Conservation (phyloP, 2,888 invertebrate genomes). For the Elaeidobius kamerunicus region DNA sequence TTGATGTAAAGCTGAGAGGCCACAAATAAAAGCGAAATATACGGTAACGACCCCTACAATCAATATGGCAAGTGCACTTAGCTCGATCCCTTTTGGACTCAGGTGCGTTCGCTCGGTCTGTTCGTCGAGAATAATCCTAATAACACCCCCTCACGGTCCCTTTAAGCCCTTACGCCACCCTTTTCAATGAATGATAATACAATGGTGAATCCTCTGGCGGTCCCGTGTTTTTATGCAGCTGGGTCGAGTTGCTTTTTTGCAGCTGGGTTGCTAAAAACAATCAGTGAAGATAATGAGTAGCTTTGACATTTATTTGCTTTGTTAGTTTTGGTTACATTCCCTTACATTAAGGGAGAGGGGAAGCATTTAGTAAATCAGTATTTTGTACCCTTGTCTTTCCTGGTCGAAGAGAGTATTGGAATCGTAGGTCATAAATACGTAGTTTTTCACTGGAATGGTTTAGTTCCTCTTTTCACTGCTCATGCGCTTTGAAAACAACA, state of each 20-base stretch:
- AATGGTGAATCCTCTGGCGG: background rate
- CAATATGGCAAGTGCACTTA: constrained; percentile 22
- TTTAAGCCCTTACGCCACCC: constrained; percentile 9
- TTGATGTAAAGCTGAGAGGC: constrained; percentile 1
- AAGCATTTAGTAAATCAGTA: too few relatives aligned
- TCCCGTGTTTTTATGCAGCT: constrained; percentile 1
- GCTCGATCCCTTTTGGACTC: constrained; percentile 22
- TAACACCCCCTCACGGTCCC: constrained; percentile 18
- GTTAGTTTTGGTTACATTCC: too few relatives aligned
- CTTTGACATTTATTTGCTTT: too few relatives aligned
- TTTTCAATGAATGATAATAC: constrained; percentile 15
- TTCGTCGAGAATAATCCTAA: constrained; percentile 24
- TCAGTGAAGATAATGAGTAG: too few relatives aligned
- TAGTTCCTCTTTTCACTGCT: too few relatives aligned
- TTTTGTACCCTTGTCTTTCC: too few relatives aligned
- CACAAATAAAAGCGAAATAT: constrained; percentile 15
- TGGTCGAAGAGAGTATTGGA: too few relatives aligned
- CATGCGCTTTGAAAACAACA: too few relatives aligned
- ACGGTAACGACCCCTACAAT: constrained; percentile 21
- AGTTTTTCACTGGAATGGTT: too few relatives aligned
- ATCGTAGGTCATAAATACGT: too few relatives aligned
- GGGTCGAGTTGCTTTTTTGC: constrained; percentile 3
- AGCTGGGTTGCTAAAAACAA: background rate
- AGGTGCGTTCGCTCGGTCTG: constrained; percentile 23
- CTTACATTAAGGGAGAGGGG: too few relatives aligned